Conservation (phyloP, 2,888 invertebrate genomes). For the Rhabditoides inermis region DNA sequence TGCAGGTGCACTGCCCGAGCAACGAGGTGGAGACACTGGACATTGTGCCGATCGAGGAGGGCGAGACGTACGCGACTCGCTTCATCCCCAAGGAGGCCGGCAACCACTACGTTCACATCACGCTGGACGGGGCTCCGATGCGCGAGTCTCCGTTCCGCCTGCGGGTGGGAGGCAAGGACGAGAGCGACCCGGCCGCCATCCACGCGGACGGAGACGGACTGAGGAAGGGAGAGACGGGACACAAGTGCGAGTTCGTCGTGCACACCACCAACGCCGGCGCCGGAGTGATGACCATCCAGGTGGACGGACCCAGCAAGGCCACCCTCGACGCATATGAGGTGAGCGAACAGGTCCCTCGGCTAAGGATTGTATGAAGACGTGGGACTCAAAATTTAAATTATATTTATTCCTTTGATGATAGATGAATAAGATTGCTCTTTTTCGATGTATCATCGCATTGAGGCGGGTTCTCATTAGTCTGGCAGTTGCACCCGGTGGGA, state of each 20-base stretch:
- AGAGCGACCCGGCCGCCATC: conserved; percentile 85
- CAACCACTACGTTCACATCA: conserved; percentile 87
- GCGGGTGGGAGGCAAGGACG: conserved; percentile 69
- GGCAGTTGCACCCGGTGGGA: too few species aligned
- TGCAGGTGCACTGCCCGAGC: conserved; percentile 65
- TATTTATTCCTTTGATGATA: too few species aligned
- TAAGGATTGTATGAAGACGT: too few species aligned
- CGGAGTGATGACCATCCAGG: conserved; percentile 83
- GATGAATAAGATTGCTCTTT: too few species aligned
- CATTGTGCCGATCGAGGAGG: conserved; percentile 81
- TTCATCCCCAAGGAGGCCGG: conserved; percentile 83
- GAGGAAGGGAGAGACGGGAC: conserved; percentile 24
- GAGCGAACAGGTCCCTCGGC: not conserved
- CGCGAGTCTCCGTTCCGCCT: conserved; percentile 86
- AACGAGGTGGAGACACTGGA: conserved; percentile 92
- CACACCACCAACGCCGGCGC: conserved; percentile 92
- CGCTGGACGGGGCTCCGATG: conserved; percentile 92
- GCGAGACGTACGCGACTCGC: conserved; percentile 65
- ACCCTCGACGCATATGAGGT: conserved; percentile 80
- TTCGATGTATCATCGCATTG: too few species aligned
- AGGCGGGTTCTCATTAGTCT: too few species aligned
- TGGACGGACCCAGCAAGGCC: conserved; percentile 85
- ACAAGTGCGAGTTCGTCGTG: conserved; percentile 81
- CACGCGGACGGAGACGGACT: conserved; percentile 59
- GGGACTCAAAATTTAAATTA: too few species aligned